These are phyloP conservation scores for Atopsyche davidsoni DNA, from an alignment of 1,140 invertebrate species.

Conservation along the genomic window DNA sequence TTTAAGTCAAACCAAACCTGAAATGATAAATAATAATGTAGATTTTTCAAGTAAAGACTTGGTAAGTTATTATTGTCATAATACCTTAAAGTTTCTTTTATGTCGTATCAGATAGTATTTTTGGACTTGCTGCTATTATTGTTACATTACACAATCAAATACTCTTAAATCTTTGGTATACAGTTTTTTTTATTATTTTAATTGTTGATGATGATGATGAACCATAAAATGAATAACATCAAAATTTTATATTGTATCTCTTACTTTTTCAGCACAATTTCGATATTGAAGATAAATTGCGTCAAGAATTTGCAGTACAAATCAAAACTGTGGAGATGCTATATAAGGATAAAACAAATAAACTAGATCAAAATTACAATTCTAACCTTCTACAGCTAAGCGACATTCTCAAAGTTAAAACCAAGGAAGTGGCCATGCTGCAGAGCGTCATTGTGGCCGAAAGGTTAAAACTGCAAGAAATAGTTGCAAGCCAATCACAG, in stretches of 20 bases:
- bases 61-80: too few relatives aligned
- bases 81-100: too few relatives aligned
- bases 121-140: too few relatives aligned
- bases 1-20: too few relatives aligned
- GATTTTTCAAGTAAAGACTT: too few relatives aligned
- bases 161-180: too few relatives aligned
- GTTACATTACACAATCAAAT: too few relatives aligned
- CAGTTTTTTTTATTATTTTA: too few relatives aligned
- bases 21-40: too few relatives aligned
- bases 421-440: conserved; percentile 49
- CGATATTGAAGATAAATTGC: conserved; percentile 48
- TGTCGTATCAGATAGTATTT: too few relatives aligned
- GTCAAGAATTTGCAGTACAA: conserved; percentile 52
- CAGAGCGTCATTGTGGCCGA: conserved; percentile 52
- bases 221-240: background rate
- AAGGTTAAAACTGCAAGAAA: conserved; percentile 47
- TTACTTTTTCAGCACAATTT: conserved; percentile 36
- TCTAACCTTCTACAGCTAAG: conserved; percentile 40
- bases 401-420: conserved; percentile 47
- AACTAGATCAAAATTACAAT: conserved; percentile 46
- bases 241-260: conserved; percentile 9
- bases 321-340: conserved; percentile 48
- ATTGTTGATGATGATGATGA: too few relatives aligned
- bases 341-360: conserved; percentile 42
- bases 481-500: conserved; percentile 24